Evolutionary conservation across 2,113 vertebrate species (phyloP), one percentile per base, ranked within the genome.

Genomic region (Rhipidura dahli): DNA sequence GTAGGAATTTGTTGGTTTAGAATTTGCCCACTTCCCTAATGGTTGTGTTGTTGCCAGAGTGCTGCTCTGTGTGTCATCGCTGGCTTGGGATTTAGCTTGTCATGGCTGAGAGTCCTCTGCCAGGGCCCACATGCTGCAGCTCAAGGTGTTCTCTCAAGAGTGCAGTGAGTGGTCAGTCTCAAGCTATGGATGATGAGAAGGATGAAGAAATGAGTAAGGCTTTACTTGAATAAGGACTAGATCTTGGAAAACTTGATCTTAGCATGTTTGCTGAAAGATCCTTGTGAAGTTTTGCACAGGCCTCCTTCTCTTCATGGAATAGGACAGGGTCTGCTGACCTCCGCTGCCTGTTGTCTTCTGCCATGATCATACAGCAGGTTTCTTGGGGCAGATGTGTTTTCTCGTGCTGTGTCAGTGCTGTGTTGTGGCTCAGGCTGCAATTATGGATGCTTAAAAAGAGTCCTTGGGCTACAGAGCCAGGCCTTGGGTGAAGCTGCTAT

Each of bases 301-400:
- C 35, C 27, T n/a, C 10, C 22, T 66, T 19, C 19, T 47, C 10
- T 97, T 31, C 98, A 98, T 98, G 37, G 37, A 20, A 61, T 95
- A 50, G 98, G 13, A 10, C 39, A 19, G 53, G 28, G 12, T 4
- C 51, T 85, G 35, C 44, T 59, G 14, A 64, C 7, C 42, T 49
- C 30, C 0, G 0, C 26, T 50, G 31, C 15, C 24, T 53, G 23
- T 23, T 57, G 18, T 63, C 37, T 63, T 65, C 45, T 75, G 27
- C 60, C 19, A 4, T 10, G 2, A n/a, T 13, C 18, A 14, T n/a
- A 8, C 56, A 50, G 50, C 17, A 9, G 6, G 7, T 40, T 61
- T 71, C 35, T 51, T 10, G 2, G 39, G 35, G 10, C 22, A 50
- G 22, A 28, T 44, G 1, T 44, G 20, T 64, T 64, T 59, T 64